Evolutionary conservation across 2,888 invertebrate species (phyloP).

Genomic region (Uloborus plumipes): DNA sequence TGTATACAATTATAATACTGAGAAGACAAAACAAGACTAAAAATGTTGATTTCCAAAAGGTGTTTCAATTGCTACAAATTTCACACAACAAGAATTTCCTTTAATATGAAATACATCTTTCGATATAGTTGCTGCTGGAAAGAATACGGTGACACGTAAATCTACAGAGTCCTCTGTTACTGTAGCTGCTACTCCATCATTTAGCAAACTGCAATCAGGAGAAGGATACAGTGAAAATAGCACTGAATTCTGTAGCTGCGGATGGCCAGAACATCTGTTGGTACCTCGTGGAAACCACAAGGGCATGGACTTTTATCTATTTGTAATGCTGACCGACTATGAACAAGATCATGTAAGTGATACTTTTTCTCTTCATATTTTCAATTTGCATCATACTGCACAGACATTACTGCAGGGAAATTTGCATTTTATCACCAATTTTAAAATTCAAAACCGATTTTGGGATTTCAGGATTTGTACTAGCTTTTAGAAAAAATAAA

Average conservation of each 20-base stretch:
- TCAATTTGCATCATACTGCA: too few species aligned
- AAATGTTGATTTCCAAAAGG: background rate
- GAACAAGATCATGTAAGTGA: slow-evolving; percentile 76
- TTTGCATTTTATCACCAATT: too few species aligned
- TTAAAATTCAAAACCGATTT: too few species aligned
- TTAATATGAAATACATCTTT: background rate
- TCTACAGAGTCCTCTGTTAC: slow-evolving; percentile 74
- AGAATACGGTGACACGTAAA: slow-evolving; percentile 65
- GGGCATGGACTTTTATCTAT: slow-evolving; percentile 80
- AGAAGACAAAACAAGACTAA: background rate
- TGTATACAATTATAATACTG: too few species aligned
- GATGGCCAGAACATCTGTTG: slow-evolving; percentile 84
- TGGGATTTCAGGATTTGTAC: too few species aligned
- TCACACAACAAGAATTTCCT: too few species aligned
- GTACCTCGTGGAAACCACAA: slow-evolving; percentile 80
- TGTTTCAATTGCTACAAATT: too few species aligned
- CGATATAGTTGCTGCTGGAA: slow-evolving; percentile 66
- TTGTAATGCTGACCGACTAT: slow-evolving; percentile 84
- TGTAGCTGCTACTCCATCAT: slow-evolving; percentile 14
- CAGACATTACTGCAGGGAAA: too few species aligned
- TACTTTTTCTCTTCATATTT: too few species aligned
- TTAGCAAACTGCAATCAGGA: slow-evolving; percentile 22
- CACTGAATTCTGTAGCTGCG: slow-evolving; percentile 76
- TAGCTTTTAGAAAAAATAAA: too few species aligned
- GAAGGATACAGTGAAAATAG: slow-evolving; percentile 21